Base-by-base conservation (phyloP, 2,113 vertebrate species). In the Sterrhoptilus dennistouni region DNA sequence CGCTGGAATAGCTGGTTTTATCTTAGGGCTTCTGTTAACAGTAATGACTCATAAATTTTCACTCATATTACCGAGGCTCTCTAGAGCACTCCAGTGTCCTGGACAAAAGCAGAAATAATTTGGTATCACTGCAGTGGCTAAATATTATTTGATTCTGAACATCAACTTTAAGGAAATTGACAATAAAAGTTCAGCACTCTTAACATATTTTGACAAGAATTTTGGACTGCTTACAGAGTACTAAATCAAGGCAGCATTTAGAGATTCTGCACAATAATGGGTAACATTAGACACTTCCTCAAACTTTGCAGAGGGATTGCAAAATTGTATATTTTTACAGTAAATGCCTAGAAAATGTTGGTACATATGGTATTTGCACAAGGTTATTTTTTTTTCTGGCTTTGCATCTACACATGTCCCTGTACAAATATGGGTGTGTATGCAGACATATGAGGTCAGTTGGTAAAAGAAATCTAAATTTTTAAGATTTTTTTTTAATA, bases 31-130 rank as follows among this genome's bases (percentile, higher is more conserved):
- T 87, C 78, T 77, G 40, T 52, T 71, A 29, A 45, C 19, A 2
- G 18, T 27, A 87, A 65, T 81, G 81, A 47, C 74, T 90, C 35
- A 57, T n/a, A 79, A 36, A 54, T 91, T 76, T 89, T 91, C 42
- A n/a, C 11, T 71, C 3, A 6, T 72, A 57, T 83, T 89, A 89
- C 50, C 63, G 52, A 85, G 35, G 44, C 54, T 93, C 56, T 89
- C 77, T 77, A 44, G 77, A 91, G 74, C 42, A 93, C 45, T 60
- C 20, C 59, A 47, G 31, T 6, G 2, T 80, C 63, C 60, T 76
- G 83, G 95, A 93, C 69, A 61, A 92, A 84, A 80, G 49, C 42
- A 87, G 70, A 81, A 95, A 77, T 78, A 93, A 81, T 83, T 91
- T 93, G 38, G 60, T 38, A 54, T 27, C 27, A 33, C 52, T 65